phyloP scores from a whole-genome alignment of 64 coral and sea anemone species.

The Acropora yongei region DNA sequence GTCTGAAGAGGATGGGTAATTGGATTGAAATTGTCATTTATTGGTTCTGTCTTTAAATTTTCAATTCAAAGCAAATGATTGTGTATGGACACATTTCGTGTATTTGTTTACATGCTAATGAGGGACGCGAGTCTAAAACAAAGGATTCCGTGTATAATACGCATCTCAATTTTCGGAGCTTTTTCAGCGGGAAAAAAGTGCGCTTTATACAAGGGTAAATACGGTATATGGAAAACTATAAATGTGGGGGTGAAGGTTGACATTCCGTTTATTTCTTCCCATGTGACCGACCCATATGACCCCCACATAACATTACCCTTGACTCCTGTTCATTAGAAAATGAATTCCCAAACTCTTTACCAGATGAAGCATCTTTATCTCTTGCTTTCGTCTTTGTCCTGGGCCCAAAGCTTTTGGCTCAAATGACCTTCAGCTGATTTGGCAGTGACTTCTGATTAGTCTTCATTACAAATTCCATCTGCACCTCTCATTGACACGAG shows the following conservation, averaged over 20 bases:
- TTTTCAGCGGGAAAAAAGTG: too few species aligned
- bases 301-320: too few species aligned
- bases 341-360: constrained; percentile 12
- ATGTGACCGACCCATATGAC: constrained; percentile 11
- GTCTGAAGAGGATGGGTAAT: too few species aligned
- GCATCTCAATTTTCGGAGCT: too few species aligned
- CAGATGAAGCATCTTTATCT: constrained; percentile 41
- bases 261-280: constrained; percentile 27
- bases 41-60: too few species aligned
- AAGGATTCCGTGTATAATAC: too few species aligned
- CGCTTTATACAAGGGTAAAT: too few species aligned
- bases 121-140: too few species aligned
- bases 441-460: constrained; percentile 8
- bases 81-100: too few species aligned
- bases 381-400: constrained; percentile 16
- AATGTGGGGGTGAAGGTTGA: background rate
- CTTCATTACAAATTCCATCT: constrained; percentile 50
- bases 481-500: constrained; percentile 52
- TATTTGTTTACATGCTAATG: too few species aligned
- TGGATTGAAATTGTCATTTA: too few species aligned
- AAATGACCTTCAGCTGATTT: constrained; percentile 34
- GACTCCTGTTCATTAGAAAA: constrained; percentile 29
- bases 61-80: too few species aligned
- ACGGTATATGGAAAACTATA: constrained; percentile 50
- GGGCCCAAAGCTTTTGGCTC: constrained; percentile 6